A percentile compares a stretch with the other conserved stretches of the same genome.
Evolutionary conservation across 37 sponge, comb jelly and placozoan species (phyloP).

Genomic region (Cliona cf. orientalis): DNA sequence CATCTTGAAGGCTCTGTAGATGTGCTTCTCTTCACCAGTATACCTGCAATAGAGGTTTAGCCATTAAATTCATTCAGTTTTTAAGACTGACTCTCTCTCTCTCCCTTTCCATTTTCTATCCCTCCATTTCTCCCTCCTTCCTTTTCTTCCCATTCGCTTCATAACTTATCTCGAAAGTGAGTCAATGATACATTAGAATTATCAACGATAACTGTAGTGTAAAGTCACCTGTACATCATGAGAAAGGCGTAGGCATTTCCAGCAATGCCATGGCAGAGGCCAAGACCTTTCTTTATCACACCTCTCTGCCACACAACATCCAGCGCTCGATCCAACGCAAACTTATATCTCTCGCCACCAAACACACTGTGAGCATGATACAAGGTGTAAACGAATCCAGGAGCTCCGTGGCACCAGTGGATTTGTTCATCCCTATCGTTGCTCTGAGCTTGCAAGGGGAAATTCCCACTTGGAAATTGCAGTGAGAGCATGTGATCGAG

Average conservation of each 20-base stretch:
- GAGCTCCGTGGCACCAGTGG: conserved; percentile 91
- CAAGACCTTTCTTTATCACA: conserved; percentile 71
- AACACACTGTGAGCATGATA: conserved; percentile 53
- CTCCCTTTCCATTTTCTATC: too few relatives aligned
- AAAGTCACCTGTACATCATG: conserved; percentile 51
- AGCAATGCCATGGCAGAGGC: conserved; percentile 76
- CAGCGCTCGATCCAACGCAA: conserved; percentile 41
- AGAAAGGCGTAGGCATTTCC: conserved; percentile 87
- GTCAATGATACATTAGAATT: too few relatives aligned
- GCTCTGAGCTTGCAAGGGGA: conserved; percentile 18
- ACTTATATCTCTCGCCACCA: conserved; percentile 30
- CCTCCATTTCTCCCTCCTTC: too few relatives aligned
- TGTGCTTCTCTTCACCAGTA: conserved; percentile 34
- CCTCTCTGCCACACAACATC: conserved; percentile 75
- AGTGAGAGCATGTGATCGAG: conserved; percentile 59
- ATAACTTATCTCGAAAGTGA: too few relatives aligned
- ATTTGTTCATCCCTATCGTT: conserved; percentile 45
- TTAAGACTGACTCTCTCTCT: too few relatives aligned
- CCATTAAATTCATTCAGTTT: too few relatives aligned
- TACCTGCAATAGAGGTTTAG: too few relatives aligned
- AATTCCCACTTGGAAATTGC: conserved; percentile 67
- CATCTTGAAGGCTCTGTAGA: conserved; percentile 52
- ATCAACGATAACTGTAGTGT: too few relatives aligned
- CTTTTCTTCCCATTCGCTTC: too few relatives aligned
- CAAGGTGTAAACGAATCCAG: conserved; percentile 65